These are phyloP conservation scores for Erpornis zantholeuca DNA, from an alignment of 2,113 vertebrate genomes.

Conservation along the genomic window DNA sequence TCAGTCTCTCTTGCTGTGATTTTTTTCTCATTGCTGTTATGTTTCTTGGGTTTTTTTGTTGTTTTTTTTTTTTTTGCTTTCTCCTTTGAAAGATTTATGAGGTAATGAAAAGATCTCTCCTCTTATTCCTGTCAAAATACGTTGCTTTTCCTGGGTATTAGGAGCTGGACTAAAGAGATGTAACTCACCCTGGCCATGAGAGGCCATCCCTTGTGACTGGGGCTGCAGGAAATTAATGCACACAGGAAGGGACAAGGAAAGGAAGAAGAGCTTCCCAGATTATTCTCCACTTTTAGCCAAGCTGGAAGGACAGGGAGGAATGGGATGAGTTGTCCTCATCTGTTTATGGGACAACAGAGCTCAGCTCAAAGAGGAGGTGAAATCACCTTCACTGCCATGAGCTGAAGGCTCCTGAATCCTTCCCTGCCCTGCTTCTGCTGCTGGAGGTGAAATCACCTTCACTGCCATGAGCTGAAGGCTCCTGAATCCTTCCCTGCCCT, in stretches of 20 bases:
- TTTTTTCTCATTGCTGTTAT: not conserved
- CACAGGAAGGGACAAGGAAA: fast-evolving
- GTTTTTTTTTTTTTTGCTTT: not conserved
- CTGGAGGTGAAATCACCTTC: not conserved
- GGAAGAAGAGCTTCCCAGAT: not conserved
- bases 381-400: not conserved
- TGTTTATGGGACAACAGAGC: not conserved
- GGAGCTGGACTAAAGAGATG: not conserved
- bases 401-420: not conserved
- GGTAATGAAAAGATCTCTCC: not conserved
- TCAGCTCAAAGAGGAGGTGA: not conserved
- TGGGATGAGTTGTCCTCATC: not conserved
- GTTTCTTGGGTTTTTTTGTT: not conserved
- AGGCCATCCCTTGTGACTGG: fast-evolving
- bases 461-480: not conserved
- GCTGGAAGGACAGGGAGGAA: not conserved
- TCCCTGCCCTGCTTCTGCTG: not conserved
- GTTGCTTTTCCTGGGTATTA: not conserved
- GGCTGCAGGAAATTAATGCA: not conserved
- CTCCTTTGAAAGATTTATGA: not conserved
- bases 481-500: not conserved
- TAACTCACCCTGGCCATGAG: not conserved
- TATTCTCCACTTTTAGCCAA: not conserved
- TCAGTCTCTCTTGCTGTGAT: not conserved
- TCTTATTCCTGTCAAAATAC: not conserved